Evolutionary conservation across 2,888 invertebrate species (phyloP).

Genomic region (Trachelus iudaicus): DNA sequence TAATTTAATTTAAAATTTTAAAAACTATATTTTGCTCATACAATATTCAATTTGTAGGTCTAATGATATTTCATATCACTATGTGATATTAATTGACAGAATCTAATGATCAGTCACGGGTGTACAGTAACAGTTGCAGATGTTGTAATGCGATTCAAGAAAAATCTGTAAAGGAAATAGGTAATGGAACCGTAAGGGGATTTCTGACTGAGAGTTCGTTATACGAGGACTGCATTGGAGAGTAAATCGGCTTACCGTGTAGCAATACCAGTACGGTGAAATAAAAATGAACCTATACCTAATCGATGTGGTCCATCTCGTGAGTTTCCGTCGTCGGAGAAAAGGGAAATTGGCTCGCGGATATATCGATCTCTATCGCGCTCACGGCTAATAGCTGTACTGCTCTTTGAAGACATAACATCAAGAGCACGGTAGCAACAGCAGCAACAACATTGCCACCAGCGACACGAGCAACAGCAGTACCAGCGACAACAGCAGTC

Average conservation of each 20-base stretch:
- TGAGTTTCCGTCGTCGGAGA: not conserved
- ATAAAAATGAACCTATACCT: not conserved
- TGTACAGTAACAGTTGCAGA: not conserved
- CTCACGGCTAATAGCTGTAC: not conserved
- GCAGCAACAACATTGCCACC: not conserved
- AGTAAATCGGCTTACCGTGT: not conserved
- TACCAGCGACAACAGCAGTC: constrained; percentile 27
- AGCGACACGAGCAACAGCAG: not conserved
- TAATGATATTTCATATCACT: not conserved
- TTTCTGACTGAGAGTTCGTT: not conserved
- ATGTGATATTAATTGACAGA: not conserved
- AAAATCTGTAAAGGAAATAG: not conserved
- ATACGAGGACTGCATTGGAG: not conserved
- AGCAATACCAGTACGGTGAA: not conserved
- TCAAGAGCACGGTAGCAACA: not conserved
- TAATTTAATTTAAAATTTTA: too few relatives aligned
- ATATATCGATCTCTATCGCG: not conserved
- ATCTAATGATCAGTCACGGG: not conserved
- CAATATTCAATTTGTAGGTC: not conserved
- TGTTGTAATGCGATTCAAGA: not conserved
- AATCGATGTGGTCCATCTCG: not conserved
- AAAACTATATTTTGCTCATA: not conserved
- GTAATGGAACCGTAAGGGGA: not conserved
- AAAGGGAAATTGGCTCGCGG: not conserved
- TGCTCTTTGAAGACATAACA: not conserved